These are phyloP conservation scores for Gyrodactylus salaris DNA, from an alignment of 1,140 invertebrate species.

Conservation along the genomic window DNA sequence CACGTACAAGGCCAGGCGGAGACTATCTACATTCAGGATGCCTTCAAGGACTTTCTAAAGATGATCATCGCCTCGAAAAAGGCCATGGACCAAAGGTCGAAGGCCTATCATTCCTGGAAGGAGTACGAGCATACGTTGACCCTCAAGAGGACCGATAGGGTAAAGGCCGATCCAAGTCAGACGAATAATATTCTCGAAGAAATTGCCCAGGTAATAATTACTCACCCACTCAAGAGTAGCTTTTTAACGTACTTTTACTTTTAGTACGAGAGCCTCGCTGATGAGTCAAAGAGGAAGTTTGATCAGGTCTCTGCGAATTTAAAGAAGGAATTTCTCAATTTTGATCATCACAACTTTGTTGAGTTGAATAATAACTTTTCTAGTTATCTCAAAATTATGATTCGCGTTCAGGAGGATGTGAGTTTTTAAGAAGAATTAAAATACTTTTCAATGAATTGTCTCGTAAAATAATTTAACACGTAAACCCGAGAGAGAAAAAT, in stretches of 20 bases:
- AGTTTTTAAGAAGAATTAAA: too few relatives aligned
- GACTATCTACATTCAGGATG: not conserved
- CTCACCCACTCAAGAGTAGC: too few relatives aligned
- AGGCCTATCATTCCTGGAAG: not conserved
- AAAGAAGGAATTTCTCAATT: not conserved
- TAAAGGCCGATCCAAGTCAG: not conserved
- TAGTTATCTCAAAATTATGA: too few relatives aligned
- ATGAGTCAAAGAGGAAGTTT: not conserved
- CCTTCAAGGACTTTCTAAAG: not conserved
- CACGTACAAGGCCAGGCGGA: not conserved
- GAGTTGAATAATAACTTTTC: too few relatives aligned
- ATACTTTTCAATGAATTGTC: too few relatives aligned
- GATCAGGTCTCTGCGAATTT: not conserved
- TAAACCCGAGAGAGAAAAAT: too few relatives aligned
- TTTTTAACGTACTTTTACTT: too few relatives aligned
- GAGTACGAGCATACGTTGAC: not conserved
- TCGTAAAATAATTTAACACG: too few relatives aligned
- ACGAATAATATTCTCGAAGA: too few relatives aligned
- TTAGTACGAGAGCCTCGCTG: too few relatives aligned
- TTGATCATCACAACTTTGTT: not conserved
- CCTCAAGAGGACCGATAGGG: not conserved
- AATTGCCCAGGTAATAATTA: too few relatives aligned
- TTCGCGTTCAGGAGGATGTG: too few relatives aligned
- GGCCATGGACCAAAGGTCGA: not conserved
- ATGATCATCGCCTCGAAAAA: not conserved